These are phyloP conservation scores for Cephalotes varians DNA, from an alignment of 2,888 invertebrate species.

Conservation along the genomic window DNA sequence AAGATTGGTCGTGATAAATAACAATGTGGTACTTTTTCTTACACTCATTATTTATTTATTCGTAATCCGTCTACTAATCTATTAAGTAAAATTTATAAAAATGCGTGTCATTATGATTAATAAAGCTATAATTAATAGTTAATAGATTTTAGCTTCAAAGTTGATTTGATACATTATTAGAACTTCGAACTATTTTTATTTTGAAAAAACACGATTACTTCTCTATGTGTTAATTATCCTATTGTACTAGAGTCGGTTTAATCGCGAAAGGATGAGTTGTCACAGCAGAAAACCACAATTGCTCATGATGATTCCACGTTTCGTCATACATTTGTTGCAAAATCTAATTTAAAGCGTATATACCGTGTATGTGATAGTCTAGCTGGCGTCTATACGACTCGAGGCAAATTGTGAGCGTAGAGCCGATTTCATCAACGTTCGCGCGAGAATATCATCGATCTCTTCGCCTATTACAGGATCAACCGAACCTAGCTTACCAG, in stretches of 20 bases:
- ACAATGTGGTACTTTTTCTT: neutral
- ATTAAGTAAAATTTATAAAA: neutral
- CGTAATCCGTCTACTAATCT: neutral
- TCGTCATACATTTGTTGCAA: conserved; percentile 48
- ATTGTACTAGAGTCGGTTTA: conserved; percentile 20
- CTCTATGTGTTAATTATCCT: neutral
- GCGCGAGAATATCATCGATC: conserved; percentile 52
- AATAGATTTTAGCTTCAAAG: neutral
- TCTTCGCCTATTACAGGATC: conserved; percentile 47
- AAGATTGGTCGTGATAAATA: neutral
- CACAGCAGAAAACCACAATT: conserved; percentile 40
- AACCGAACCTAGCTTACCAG: conserved; percentile 42
- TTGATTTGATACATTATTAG: neutral
- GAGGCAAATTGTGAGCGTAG: conserved; percentile 48
- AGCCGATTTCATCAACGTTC: conserved; percentile 50
- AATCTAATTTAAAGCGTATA: conserved; percentile 43
- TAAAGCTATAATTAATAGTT: neutral
- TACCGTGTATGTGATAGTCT: conserved; percentile 32
- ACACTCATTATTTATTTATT: neutral
- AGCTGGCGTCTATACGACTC: conserved; percentile 16
- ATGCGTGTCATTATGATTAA: neutral
- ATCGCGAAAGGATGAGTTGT: conserved; percentile 51
- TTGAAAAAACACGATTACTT: neutral
- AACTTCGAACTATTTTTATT: neutral
- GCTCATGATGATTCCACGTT: conserved; percentile 44